These are phyloP conservation scores for Fissipunctia ypsillon DNA, from an alignment of 2,888 invertebrate genomes.

Conservation along the genomic window DNA sequence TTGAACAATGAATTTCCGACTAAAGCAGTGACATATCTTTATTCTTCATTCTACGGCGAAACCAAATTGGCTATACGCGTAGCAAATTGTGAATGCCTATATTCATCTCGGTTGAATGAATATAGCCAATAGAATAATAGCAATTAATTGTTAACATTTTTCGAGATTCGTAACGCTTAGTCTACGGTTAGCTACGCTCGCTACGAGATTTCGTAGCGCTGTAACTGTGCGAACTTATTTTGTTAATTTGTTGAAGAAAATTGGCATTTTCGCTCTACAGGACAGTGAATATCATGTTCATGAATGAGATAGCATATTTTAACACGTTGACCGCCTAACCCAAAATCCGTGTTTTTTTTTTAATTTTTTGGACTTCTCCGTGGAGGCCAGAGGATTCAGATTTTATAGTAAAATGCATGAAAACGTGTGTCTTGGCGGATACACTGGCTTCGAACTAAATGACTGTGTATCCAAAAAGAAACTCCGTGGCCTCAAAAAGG, in stretches of 20 bases:
- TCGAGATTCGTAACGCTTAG: slow-evolving; percentile 37
- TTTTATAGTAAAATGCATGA: no score
- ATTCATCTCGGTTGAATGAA: slow-evolving; percentile 21
- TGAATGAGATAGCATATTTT: slow-evolving; percentile 19
- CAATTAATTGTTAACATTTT: slow-evolving; percentile 19
- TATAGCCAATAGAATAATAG: slow-evolving; percentile 29
- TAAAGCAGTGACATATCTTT: slow-evolving; percentile 25
- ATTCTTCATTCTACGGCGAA: slow-evolving; percentile 1
- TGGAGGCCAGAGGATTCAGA: no score
- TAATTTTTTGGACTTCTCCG: no score
- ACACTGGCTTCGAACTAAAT: no score
- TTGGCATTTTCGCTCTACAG: neutral
- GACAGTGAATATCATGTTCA: neutral
- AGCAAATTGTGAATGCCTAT: slow-evolving; percentile 32
- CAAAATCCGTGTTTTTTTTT: no score
- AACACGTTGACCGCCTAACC: no score
- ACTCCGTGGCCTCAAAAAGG: no score
- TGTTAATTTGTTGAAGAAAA: slow-evolving; percentile 18
- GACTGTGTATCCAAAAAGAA: no score
- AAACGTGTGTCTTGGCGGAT: no score
- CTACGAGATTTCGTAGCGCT: slow-evolving; percentile 50
- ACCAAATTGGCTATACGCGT: slow-evolving; percentile 31
- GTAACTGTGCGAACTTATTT: slow-evolving; percentile 20
- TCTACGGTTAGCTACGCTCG: slow-evolving; percentile 36
- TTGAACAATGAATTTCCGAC: slow-evolving; percentile 31